Conservation (phyloP, 2,888 invertebrate genomes). For the Yponomeuta malinellus region DNA sequence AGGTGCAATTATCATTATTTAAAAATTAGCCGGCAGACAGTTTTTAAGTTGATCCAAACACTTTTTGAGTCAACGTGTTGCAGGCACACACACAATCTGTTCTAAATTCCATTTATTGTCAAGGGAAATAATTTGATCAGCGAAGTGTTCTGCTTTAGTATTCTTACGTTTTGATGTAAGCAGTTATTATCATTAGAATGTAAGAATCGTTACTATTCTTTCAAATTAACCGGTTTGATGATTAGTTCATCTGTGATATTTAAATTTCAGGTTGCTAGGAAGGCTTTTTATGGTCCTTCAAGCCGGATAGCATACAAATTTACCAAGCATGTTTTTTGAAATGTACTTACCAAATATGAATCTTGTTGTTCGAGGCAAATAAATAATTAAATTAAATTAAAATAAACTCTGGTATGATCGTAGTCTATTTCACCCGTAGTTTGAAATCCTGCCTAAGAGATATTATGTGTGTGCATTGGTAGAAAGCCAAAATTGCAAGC, state of each 20-base stretch:
- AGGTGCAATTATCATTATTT: neutral
- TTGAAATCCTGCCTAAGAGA: neutral
- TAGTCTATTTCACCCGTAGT: neutral
- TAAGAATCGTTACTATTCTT: no score
- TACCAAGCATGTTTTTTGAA: neutral
- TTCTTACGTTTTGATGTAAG: no score
- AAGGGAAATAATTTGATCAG: conserved; percentile 5
- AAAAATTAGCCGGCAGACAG: conserved; percentile 11
- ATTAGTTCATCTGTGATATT: neutral
- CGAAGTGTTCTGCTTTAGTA: no score
- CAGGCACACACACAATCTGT: conserved; percentile 6
- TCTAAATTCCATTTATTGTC: conserved; percentile 12
- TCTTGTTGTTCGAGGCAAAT: no score
- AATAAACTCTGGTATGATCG: neutral
- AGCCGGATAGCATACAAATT: conserved; percentile 4
- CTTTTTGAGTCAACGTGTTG: neutral
- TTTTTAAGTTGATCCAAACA: conserved; percentile 10
- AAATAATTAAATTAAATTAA: no score
- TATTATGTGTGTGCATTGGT: neutral
- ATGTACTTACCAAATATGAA: no score
- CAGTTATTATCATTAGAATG: no score
- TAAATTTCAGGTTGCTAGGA: neutral
- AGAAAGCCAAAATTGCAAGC: neutral
- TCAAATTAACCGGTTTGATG: no score
- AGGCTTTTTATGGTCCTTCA: conserved; percentile 10